These are phyloP conservation scores for Drosophila lowei DNA, from an alignment of 1,140 invertebrate species.

Conservation along the genomic window DNA sequence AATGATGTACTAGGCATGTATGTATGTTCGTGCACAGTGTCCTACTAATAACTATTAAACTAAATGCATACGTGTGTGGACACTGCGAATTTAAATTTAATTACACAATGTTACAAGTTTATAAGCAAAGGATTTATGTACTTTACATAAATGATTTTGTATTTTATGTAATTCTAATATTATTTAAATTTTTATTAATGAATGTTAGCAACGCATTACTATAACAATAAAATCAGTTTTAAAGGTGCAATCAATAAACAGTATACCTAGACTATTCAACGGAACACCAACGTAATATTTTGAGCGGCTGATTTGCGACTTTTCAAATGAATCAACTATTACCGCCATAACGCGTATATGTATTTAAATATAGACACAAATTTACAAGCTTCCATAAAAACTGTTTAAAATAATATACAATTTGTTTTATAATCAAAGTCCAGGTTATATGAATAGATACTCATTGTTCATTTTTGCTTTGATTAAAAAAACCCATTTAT, in stretches of 20 bases:
- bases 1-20: background rate
- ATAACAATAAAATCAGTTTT: constrained; percentile 30
- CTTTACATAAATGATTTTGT: constrained; percentile 10
- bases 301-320: too few relatives aligned
- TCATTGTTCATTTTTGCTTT: too few relatives aligned
- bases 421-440: too few relatives aligned
- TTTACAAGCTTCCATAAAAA: too few relatives aligned
- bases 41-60: constrained; percentile 17
- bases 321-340: too few relatives aligned
- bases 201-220: constrained; percentile 19
- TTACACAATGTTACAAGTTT: constrained; percentile 16
- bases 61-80: constrained; percentile 16
- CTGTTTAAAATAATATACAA: too few relatives aligned
- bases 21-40: constrained; percentile 10
- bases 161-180: constrained; percentile 14
- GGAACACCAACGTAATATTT: background rate
- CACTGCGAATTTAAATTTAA: constrained; percentile 19
- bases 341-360: too few relatives aligned
- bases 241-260: constrained; percentile 43
- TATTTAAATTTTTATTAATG: constrained; percentile 13
- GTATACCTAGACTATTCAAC: constrained; percentile 7
- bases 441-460: too few relatives aligned
- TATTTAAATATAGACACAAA: too few relatives aligned
- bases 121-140: constrained; percentile 21
- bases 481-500: too few relatives aligned